These are phyloP conservation scores for Epirrita christyi DNA, from an alignment of 2,888 invertebrate genomes.

Conservation along the genomic window DNA sequence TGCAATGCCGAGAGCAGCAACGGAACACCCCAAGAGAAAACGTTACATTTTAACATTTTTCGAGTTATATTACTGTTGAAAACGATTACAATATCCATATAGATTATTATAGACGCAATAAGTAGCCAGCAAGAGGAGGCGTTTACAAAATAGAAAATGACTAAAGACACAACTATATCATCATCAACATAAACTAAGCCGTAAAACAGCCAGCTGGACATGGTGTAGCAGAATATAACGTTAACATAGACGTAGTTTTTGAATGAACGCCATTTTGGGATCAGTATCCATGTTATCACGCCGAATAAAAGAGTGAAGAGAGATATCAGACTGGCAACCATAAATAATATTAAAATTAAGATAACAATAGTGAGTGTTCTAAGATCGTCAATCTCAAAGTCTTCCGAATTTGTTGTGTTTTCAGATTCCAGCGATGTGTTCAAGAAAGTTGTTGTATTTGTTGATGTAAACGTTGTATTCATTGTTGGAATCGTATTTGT, in stretches of 20 bases:
- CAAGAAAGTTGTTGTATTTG: not conserved
- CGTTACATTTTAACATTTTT: conserved; percentile 28
- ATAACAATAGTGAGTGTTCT: not conserved
- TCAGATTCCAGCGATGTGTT: conserved; percentile 1
- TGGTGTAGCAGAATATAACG: conserved; percentile 15
- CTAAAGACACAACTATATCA: not conserved
- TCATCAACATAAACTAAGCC: not conserved
- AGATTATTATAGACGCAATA: conserved; percentile 27
- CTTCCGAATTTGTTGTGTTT: conserved; percentile 1
- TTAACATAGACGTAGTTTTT: conserved; percentile 27
- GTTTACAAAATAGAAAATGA: conserved; percentile 19
- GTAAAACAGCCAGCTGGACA: conserved; percentile 11
- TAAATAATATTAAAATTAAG: not conserved
- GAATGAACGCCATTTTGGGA: conserved; percentile 24
- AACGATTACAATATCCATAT: conserved; percentile 33
- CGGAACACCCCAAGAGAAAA: conserved; percentile 34
- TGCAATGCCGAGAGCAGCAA: conserved; percentile 2
- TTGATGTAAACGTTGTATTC: conserved; percentile 1
- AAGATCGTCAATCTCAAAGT: not conserved
- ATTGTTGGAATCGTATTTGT: not conserved
- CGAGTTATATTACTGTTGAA: conserved; percentile 22
- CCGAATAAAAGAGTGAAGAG: conserved; percentile 20
- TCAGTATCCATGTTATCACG: conserved; percentile 17
- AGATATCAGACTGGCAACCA: not conserved
- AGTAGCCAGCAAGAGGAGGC: conserved; percentile 34